These are phyloP conservation scores for Mustelus asterias DNA, from an alignment of 2,113 vertebrate genomes.

Conservation along the genomic window DNA sequence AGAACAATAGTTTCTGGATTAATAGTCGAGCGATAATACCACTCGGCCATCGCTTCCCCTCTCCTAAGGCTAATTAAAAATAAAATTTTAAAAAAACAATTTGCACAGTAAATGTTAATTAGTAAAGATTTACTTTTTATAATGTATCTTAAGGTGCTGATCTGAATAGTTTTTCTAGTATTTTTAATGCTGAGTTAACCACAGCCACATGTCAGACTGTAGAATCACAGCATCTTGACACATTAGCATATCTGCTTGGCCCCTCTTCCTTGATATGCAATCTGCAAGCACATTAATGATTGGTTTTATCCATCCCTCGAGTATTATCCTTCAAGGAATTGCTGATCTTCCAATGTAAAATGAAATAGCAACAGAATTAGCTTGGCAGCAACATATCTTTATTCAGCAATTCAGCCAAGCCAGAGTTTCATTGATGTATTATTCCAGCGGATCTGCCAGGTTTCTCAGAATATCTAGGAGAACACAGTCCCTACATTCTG, in stretches of 20 bases:
- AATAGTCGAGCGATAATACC: too few relatives aligned
- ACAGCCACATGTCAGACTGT: neutral
- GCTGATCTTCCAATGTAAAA: constrained; percentile 7
- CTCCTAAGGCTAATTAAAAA: neutral
- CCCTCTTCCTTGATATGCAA: neutral
- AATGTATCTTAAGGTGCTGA: neutral
- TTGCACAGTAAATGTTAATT: neutral
- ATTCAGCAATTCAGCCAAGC: neutral
- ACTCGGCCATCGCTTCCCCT: too few relatives aligned
- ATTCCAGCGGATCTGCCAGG: neutral
- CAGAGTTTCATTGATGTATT: neutral
- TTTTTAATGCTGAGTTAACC: neutral
- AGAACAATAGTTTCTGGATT: too few relatives aligned
- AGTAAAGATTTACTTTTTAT: neutral
- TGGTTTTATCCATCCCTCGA: neutral
- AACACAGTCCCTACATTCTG: neutral
- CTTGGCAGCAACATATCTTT: neutral
- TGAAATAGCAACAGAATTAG: neutral
- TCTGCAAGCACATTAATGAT: neutral
- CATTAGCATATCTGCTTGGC: neutral
- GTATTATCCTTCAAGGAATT: constrained; percentile 1
- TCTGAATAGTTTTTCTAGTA: neutral
- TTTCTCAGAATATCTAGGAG: constrained; percentile 22
- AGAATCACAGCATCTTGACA: neutral
- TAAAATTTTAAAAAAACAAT: too few relatives aligned